phyloP scores from a whole-genome alignment of 2,797 vertebrate genomes.

The Scleropages formosus region DNA sequence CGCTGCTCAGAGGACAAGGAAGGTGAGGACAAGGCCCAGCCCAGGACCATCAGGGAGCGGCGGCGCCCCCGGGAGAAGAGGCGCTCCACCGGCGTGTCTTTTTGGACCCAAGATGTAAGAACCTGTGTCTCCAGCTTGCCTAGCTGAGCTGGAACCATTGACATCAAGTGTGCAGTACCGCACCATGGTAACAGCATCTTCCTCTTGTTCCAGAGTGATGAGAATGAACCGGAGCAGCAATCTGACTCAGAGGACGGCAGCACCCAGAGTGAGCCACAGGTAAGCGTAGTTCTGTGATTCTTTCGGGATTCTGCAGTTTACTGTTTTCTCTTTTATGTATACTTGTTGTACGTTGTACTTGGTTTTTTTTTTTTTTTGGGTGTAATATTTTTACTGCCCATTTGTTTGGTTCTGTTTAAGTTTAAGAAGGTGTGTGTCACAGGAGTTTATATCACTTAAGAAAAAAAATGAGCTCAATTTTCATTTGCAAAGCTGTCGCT shows the following conservation, averaged over 20 bases:
- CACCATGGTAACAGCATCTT: too few relatives aligned
- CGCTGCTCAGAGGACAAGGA: slow-evolving; percentile 83
- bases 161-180: not conserved
- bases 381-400: too few relatives aligned
- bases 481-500: too few relatives aligned
- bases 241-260: slow-evolving; percentile 90
- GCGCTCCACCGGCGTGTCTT: slow-evolving; percentile 92
- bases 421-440: too few relatives aligned
- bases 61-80: slow-evolving; percentile 94
- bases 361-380: too few relatives aligned
- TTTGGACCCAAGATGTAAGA: slow-evolving; percentile 90
- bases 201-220: slow-evolving; percentile 78
- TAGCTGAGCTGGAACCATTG: too few relatives aligned
- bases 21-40: slow-evolving; percentile 89
- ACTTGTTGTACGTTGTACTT: too few relatives aligned
- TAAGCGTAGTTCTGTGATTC: slow-evolving; percentile 51
- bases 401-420: too few relatives aligned
- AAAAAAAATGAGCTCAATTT: too few relatives aligned
- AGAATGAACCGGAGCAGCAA: slow-evolving; percentile 90
- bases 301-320: too few relatives aligned
- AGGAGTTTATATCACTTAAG: too few relatives aligned
- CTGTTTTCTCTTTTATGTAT: too few relatives aligned
- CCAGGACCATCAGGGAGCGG: slow-evolving; percentile 92
- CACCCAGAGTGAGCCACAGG: slow-evolving; percentile 86
- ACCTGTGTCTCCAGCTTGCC: not conserved